Conservation (phyloP, 1,140 invertebrate species). For the Homalodisca vitripennis region DNA sequence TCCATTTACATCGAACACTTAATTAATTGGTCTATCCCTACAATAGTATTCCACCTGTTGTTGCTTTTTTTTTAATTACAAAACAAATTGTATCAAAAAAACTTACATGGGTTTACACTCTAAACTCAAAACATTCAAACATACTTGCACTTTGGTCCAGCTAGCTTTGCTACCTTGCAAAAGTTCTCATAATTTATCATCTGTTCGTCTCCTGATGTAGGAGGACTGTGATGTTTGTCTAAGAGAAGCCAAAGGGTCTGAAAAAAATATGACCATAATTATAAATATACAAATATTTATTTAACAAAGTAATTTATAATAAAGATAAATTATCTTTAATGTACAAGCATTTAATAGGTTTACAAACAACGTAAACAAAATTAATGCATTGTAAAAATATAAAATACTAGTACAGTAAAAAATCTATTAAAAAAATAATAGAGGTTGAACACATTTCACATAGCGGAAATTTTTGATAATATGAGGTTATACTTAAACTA, state of each 20-base stretch:
- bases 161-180: conserved; percentile 67
- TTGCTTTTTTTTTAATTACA: not conserved
- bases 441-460: too few relatives aligned
- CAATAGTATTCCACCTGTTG: not conserved
- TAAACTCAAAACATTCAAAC: too few relatives aligned
- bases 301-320: conserved; percentile 2
- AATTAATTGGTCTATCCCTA: not conserved
- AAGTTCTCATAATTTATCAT: conserved; percentile 86
- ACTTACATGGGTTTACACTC: not conserved
- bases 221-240: conserved; percentile 74
- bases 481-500: too few relatives aligned
- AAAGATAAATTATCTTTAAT: not conserved
- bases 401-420: too few relatives aligned
- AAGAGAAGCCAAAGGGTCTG: conserved; percentile 76
- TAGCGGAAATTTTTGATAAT: too few relatives aligned
- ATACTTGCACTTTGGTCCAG: conserved; percentile 68
- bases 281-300: not conserved
- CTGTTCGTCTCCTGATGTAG: conserved; percentile 70
- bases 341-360: not conserved
- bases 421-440: too few relatives aligned
- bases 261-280: conserved; percentile 31
- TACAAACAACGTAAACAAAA: conserved; percentile 3
- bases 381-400: too few relatives aligned
- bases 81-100: not conserved
- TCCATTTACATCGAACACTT: not conserved